Evolutionary conservation across 2,888 invertebrate species (phyloP).

Genomic region (Pediacus dermestoides): DNA sequence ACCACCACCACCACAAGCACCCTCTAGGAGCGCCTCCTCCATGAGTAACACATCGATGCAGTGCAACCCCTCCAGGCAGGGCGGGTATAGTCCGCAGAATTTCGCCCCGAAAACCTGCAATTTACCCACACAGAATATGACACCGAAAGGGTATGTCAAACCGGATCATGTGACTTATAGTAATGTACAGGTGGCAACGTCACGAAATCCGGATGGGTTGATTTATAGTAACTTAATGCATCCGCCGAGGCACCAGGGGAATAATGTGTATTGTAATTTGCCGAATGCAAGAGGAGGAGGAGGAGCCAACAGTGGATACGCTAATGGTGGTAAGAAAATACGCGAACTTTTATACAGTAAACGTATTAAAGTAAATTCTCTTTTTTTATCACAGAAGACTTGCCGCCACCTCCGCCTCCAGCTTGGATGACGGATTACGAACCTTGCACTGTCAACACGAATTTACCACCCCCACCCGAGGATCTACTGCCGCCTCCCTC

Average conservation of each 20-base stretch:
- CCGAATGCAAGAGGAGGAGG: too few relatives aligned
- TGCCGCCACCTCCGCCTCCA: conserved; percentile 62
- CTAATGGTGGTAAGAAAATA: conserved; percentile 42
- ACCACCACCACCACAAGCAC: conserved; percentile 19
- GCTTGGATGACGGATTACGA: conserved; percentile 52
- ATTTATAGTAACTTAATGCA: conserved; percentile 56
- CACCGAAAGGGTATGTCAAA: conserved; percentile 35
- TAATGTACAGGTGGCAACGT: conserved; percentile 41
- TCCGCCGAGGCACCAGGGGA: conserved; percentile 45
- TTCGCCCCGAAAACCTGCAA: neutral
- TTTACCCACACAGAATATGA: conserved; percentile 15
- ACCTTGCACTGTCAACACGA: conserved; percentile 49
- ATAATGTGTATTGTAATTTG: conserved; percentile 58
- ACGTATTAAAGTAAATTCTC: too few relatives aligned
- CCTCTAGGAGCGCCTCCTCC: conserved; percentile 26
- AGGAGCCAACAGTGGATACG: conserved; percentile 29
- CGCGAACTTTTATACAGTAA: too few relatives aligned
- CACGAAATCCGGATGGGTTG: conserved; percentile 50
- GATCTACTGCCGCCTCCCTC: conserved; percentile 80
- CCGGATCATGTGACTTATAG: conserved; percentile 44
- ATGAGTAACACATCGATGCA: conserved; percentile 27
- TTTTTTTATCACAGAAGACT: too few relatives aligned
- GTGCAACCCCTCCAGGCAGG: neutral
- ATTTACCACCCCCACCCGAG: conserved; percentile 53
- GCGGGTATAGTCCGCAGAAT: neutral